A percentile compares a stretch with the other conserved stretches of the same genome.
Conservation (phyloP, 2,888 invertebrate species). For the Tachina lurida region DNA sequence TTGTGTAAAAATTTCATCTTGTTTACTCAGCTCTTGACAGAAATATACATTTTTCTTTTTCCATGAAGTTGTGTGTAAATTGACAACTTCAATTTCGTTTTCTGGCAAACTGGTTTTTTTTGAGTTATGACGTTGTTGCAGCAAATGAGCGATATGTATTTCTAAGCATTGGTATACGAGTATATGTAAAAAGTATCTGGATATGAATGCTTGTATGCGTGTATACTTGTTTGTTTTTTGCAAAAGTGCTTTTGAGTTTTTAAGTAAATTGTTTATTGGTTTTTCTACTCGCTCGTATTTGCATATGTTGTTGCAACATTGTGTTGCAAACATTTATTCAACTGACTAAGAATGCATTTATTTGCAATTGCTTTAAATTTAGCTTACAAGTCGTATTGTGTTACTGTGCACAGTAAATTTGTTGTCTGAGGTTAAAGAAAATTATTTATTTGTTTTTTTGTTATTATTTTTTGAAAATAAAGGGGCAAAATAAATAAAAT, state of each 20-base stretch:
- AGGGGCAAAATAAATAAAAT: background rate
- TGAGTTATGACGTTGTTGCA: too few species aligned
- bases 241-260: constrained; percentile 43
- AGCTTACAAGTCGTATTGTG: constrained; percentile 53
- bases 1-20: too few species aligned
- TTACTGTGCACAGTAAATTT: constrained; percentile 47
- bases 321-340: constrained; percentile 21
- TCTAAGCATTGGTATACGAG: too few species aligned
- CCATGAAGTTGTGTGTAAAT: too few species aligned
- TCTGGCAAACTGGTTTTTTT: too few species aligned
- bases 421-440: constrained; percentile 36
- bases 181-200: too few species aligned
- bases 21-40: too few species aligned
- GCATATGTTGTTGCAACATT: constrained; percentile 34
- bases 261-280: constrained; percentile 49
- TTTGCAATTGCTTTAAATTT: constrained; percentile 40
- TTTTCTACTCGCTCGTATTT: constrained; percentile 20
- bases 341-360: constrained; percentile 19
- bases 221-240: background rate
- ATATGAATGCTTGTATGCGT: too few species aligned
- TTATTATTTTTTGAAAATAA: constrained; percentile 6
- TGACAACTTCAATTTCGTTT: too few species aligned
- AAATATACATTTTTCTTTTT: too few species aligned
- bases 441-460: background rate
- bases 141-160: too few species aligned